Base-by-base conservation (phyloP, 2,113 vertebrate species). In the Candoia aspera region DNA sequence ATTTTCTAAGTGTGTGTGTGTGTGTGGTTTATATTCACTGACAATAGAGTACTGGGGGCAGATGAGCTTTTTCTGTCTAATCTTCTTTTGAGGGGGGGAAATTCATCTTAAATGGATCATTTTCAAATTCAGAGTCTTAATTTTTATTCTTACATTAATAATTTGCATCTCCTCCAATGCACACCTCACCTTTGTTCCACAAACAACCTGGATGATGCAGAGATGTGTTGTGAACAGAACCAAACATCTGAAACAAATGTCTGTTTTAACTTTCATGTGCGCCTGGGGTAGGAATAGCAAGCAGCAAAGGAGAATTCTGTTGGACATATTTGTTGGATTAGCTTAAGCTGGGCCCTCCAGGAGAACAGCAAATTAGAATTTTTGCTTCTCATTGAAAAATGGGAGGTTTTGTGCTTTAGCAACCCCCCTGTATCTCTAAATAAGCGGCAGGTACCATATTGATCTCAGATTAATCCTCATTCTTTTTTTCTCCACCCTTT, bases 371-470 rank as follows among this genome's bases (percentile, higher is more conserved):
- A 62, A 54, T 83, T 54, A 19, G 23, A 54, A n/a, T 24, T 6
- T 10, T 9, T 15, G 42, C 15, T n/a, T 84, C 46, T 26, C 49
- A 37, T 83, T 84, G 88, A 62, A 84, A 64, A 89, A 89, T 6
- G 26, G 8, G 79, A 60, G 13, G 91, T 59, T n/a, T 8, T 1
- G 19, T 84, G 64, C 55, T 60, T 90, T 37, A 84, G 57, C 68
- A 60, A 58, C 6, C 33, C 68, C 5, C 37, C 37, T 12, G 1
- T 49, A 59, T 24, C 46, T 42, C 15, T 11, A 33, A 55, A 84
- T 53, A 55, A 62, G 64, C 37, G 85, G 85, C 92, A 33, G 58
- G 68, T 91, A 55, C 84, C 24, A 91, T 93, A 87, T 87, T 93
- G 86, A 91, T 91, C 90, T 54, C 4, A 17, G n/a, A 89, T 79